Evolutionary conservation across 2,113 vertebrate genomes (phyloP).

Genomic region (Aix galericulata): DNA sequence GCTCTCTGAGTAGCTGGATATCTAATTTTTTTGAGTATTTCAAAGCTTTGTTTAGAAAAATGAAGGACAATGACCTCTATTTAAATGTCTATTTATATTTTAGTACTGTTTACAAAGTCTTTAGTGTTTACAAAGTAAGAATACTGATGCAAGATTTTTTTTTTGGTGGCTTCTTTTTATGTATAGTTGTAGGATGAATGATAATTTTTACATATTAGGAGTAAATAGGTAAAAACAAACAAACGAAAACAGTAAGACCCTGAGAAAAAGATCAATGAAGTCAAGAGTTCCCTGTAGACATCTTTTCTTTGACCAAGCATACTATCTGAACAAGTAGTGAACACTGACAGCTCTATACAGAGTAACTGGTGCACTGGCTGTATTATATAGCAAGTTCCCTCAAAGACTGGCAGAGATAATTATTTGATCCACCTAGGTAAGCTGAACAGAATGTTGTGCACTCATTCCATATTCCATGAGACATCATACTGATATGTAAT

Average conservation of each 20-base stretch:
- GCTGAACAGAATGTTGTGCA: not conserved
- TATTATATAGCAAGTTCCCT: not conserved
- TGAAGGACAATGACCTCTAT: not conserved
- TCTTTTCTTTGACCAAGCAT: not conserved
- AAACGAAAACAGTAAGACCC: not conserved
- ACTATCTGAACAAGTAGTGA: not conserved
- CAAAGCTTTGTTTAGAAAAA: not conserved
- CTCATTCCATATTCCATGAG: not conserved
- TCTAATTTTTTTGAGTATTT: not conserved
- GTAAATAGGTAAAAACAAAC: not conserved
- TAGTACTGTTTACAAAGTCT: not conserved
- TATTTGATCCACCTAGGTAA: not conserved
- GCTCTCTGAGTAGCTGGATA: fast-evolving
- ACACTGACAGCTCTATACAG: not conserved
- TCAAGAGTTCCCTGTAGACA: not conserved
- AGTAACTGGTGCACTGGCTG: not conserved
- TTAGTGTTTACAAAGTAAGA: not conserved
- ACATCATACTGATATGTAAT: not conserved
- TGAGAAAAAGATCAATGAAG: not conserved
- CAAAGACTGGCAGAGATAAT: not conserved
- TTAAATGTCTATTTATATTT: not conserved
- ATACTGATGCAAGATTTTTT: not conserved
- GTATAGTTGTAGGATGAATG: not conserved
- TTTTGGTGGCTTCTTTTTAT: not conserved
- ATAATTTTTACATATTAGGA: not conserved